Base-by-base conservation (phyloP, 2,797 vertebrate species). In the Tympanoctomys barrerae region DNA sequence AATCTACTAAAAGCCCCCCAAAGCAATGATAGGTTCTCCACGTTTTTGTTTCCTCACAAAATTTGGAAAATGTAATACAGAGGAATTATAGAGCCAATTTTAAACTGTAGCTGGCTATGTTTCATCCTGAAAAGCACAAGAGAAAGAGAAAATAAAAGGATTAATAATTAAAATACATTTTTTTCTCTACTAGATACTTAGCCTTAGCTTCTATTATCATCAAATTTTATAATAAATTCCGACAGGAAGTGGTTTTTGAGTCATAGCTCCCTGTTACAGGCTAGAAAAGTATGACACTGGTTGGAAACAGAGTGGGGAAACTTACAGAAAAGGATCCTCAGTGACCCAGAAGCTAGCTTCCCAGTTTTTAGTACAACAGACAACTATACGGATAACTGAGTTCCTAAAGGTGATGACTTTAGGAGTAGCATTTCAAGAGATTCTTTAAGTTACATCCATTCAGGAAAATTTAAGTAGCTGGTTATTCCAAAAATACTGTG, bases 41-140 rank as follows among this genome's bases (percentile, higher is more conserved):
- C 68, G 1, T 5, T 5, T 68, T 87, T 77, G 78, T 39, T 49
- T 49, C 73, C 73, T 75, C 66, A 70, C 22, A 86, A 57, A 87
- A 71, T 52, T 62, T 52, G 80, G 42, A 87, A 92, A 46, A 66
- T 52, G 2, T 54, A 75, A 86, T n/a, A 88, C 59, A 62, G 80
- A 62, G 80, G 64, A 12, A 94, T 16, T 90, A 6, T 13, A 31
- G 22, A 33, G 22, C 2, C 10, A 64, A 85, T 31, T 78, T 59
- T 82, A 87, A 92, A 93, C 61, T n/a, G 77, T 4, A 28, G 42
- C 19, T 75, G 71, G 39, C 39, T 75, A 78, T 88, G 46, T 39
- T n/a, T 86, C 66, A 90, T 71, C 24, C 46, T 83, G 84, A 88
- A 93, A 95, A 86, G 36, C 78, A 80, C 16, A 46, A 1, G 10